Percentiles rank a stretch among this genome's conserved stretches.
Evolutionary conservation across 2,113 vertebrate species (phyloP).

Genomic region (Nerophis lumbriciformis): DNA sequence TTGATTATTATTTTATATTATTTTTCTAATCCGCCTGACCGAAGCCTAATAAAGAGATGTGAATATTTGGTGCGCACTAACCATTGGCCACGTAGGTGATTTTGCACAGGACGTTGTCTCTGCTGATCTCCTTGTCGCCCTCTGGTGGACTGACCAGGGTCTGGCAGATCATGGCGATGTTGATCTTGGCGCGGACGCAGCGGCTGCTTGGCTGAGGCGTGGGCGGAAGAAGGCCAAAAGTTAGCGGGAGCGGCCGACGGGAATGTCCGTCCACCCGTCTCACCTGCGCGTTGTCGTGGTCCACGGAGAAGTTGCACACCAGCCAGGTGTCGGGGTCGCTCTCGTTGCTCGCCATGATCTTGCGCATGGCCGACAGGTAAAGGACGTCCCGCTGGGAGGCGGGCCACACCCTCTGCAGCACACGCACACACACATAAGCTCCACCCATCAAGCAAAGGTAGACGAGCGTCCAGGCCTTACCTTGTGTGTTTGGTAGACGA

Average conservation of each 20-base stretch:
- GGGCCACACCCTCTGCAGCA: conserved; percentile 89
- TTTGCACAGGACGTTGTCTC: conserved; percentile 94
- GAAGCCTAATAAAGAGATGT: too few relatives aligned
- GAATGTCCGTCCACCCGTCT: conserved; percentile 32
- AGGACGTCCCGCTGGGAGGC: conserved; percentile 94
- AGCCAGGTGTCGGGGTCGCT: conserved; percentile 96
- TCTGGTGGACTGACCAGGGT: conserved; percentile 95
- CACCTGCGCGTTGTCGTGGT: conserved; percentile 90
- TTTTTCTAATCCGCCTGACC: too few relatives aligned
- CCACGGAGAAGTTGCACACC: conserved; percentile 97
- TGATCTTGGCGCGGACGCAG: conserved; percentile 98
- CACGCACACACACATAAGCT: background rate
- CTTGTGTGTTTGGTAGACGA: conserved; percentile 94
- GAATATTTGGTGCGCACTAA: conserved; percentile 50
- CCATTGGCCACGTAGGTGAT: conserved; percentile 98
- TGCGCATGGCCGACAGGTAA: conserved; percentile 91
- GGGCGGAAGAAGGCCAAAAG: background rate
- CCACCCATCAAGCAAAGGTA: too few relatives aligned
- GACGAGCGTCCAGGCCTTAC: conserved; percentile 53
- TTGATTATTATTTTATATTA: too few relatives aligned
- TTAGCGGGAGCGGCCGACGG: background rate
- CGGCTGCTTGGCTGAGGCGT: conserved; percentile 77
- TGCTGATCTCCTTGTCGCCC: conserved; percentile 89
- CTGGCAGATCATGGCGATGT: conserved; percentile 96
- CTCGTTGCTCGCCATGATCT: conserved; percentile 85